Evolutionary conservation across 2,113 vertebrate genomes (phyloP).

Genomic region (Cacatua alba): DNA sequence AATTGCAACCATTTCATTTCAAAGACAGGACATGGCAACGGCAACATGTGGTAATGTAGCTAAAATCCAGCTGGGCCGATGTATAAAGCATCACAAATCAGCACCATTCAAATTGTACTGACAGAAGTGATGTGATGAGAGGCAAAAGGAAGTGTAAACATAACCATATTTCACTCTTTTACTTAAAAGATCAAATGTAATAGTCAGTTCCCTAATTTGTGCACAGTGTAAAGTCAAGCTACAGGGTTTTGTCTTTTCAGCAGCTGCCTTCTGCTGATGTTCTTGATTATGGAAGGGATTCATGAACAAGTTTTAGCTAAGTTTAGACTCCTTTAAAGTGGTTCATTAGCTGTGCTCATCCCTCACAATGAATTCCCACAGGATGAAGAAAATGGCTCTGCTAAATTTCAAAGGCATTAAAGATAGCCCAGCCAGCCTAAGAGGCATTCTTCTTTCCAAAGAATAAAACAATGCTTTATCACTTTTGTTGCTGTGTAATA

Average conservation of each 20-base stretch:
- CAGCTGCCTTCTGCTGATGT: background rate
- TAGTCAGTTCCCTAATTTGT: background rate
- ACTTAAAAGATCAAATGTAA: background rate
- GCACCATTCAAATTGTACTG: background rate
- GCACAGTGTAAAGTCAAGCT: background rate
- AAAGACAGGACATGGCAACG: background rate
- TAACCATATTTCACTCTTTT: background rate
- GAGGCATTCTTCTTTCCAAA: background rate
- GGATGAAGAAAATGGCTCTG: background rate
- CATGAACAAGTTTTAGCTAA: background rate
- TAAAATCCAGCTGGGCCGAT: background rate
- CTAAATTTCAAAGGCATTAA: conserved; percentile 2
- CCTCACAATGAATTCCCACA: background rate
- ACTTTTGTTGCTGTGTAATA: background rate
- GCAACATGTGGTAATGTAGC: background rate
- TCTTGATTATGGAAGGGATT: background rate
- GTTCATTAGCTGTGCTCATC: background rate
- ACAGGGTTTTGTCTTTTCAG: background rate
- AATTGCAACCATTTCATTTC: background rate
- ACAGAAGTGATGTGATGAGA: background rate
- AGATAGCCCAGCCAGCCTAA: background rate
- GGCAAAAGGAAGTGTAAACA: background rate
- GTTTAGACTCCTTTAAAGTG: background rate
- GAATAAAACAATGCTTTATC: background rate
- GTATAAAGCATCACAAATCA: background rate